Base-by-base conservation (phyloP, 2,888 invertebrate species). In the Drosophila fungiperda region DNA sequence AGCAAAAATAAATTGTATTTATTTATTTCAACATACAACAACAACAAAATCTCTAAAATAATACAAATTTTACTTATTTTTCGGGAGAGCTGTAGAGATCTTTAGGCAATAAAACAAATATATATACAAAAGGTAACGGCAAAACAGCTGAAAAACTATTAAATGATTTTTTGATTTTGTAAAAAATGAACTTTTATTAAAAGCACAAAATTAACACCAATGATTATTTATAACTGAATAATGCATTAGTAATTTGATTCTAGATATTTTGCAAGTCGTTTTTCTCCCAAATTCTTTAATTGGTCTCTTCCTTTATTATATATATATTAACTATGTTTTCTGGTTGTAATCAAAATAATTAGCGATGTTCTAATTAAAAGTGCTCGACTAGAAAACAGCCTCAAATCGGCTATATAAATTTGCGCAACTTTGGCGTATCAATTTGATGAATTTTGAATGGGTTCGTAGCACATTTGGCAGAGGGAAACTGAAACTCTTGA, bases 401-500 rank as follows among this genome's bases (percentile, higher is more conserved):
- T 4, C 20, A 45, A 23, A 20, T 23, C 15, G 12, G 45, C 8
- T 15, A 15, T 1, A 23, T 4, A 23, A 23, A 15, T 33, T 20
- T 33, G 52, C 20, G 8, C 15, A 20, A 20, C 8, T 52, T 52
- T n/a, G 20, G 29, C 20, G n/a, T 20, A 50, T 9, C 17, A 11
- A 29, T 6, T n/a, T 17, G 29, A n/a, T n/a, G 3, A 3, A 17
- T 36, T 54, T 23, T 45, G 15, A 23, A 45, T 45, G 45, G 45
- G 45, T 23, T 45, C 45, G 20, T 23, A 45, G 23, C 23, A 45
- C 45, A 23, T 23, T 38, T 11, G 26, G n/a, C 29, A 1, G 32
- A 9, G 55, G 45, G 49, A 57, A 68, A 68, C 57, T 40, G 35
- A 68, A 68, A 42, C 69, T 68, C 32, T 67, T 66, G 38, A 61